These are phyloP conservation scores for Onychomys leucogaster DNA, from an alignment of 2,797 vertebrate species.

Conservation along the genomic window DNA sequence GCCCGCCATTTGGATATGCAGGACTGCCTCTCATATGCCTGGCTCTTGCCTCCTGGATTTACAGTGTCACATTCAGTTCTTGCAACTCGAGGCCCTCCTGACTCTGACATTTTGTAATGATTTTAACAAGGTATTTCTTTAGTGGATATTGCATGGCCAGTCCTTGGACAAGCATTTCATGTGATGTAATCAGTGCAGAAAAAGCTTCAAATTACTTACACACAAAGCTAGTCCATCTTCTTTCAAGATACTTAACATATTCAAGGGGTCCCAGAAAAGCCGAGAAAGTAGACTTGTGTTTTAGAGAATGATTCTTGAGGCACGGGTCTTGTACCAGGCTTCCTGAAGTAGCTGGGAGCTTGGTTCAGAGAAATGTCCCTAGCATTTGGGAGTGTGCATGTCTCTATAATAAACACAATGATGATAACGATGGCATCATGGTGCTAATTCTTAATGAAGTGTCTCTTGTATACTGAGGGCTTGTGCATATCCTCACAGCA, in stretches of 20 bases:
- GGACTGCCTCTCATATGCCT: background rate
- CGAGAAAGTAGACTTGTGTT: background rate
- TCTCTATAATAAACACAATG: background rate
- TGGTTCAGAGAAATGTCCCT: background rate
- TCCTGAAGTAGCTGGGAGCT: background rate
- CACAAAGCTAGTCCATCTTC: background rate
- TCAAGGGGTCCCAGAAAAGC: background rate
- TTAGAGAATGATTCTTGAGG: background rate
- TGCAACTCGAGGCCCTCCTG: background rate
- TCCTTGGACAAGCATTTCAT: background rate
- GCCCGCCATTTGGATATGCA: background rate
- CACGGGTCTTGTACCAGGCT: background rate
- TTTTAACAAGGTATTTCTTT: background rate
- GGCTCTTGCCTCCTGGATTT: background rate
- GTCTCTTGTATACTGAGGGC: background rate
- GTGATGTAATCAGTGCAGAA: background rate
- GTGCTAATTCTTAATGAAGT: background rate
- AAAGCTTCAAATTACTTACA: background rate
- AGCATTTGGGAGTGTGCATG: accelerated
- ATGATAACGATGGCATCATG: background rate
- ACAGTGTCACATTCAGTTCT: background rate
- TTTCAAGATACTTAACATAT: background rate
- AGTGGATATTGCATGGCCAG: background rate
- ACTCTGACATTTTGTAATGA: background rate
- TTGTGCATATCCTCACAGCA: background rate